A percentile compares a stretch with the other conserved stretches of the same genome.
Evolutionary conservation across 2,888 invertebrate genomes (phyloP).

Genomic region (Imbricaverruca yamaguchii): DNA sequence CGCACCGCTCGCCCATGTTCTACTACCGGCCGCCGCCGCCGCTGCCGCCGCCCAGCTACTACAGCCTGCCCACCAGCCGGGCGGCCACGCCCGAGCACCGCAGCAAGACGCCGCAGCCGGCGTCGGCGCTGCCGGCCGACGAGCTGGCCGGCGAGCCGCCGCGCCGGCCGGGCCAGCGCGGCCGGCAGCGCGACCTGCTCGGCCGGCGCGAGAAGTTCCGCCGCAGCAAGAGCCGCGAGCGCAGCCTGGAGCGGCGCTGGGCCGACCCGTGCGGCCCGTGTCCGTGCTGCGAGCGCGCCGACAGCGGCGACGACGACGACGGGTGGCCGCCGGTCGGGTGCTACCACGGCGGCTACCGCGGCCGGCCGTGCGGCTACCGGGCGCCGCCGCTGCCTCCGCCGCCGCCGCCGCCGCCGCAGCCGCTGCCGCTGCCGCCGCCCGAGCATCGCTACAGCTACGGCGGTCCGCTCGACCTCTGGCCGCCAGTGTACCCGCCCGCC

Average conservation of each 20-base stretch:
- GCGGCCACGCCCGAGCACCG: background rate
- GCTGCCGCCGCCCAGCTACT: slow-evolving; percentile 18
- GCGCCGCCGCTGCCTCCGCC: background rate
- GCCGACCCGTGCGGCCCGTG: slow-evolving; percentile 18
- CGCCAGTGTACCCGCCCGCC: background rate
- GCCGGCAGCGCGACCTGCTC: slow-evolving; percentile 19
- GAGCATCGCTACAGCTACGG: slow-evolving; percentile 1
- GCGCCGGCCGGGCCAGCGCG: slow-evolving; percentile 11
- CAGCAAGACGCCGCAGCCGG: slow-evolving; percentile 13
- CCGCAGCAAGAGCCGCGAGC: slow-evolving; percentile 7
- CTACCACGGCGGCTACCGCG: background rate
- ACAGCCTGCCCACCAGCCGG: slow-evolving; percentile 14
- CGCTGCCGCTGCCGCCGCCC: background rate
- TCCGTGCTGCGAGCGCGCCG: slow-evolving; percentile 16
- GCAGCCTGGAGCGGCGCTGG: slow-evolving; percentile 20
- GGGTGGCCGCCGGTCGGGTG: background rate
- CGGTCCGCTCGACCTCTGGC: background rate
- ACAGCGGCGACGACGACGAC: background rate
- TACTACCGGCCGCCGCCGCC: slow-evolving; percentile 14
- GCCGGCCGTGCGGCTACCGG: slow-evolving; percentile 15
- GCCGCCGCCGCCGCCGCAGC: background rate
- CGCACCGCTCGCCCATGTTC: slow-evolving; percentile 7
- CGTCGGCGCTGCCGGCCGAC: background rate
- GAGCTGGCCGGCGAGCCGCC: background rate
- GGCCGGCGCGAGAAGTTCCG: slow-evolving; percentile 14